Base-by-base conservation (phyloP, 2,797 vertebrate species). In the Rhinatrema bivittatum region DNA sequence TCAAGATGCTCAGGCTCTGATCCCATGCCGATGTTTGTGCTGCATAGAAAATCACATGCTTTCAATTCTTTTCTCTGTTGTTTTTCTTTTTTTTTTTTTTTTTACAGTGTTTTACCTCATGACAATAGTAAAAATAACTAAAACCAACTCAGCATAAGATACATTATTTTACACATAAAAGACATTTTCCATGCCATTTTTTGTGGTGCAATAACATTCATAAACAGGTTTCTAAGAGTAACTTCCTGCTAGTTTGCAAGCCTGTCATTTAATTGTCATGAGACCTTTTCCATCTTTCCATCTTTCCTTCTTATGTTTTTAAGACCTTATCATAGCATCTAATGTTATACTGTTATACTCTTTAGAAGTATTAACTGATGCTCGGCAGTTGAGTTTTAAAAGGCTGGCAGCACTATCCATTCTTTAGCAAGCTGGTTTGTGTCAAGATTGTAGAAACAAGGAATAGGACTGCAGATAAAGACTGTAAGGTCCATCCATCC, bases 101-200 rank as follows among this genome's bases (percentile, higher is more conserved):
- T 4, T 22, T 12, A 14, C 19, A 32, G 39, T n/a, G 28, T 54
- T 19, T 15, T 60, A 57, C 42, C 25, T 67, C 41, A 64, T 50
- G 48, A 74, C 39, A 55, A 33, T 35, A 66, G 62, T 29, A 54
- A 42, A 45, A 63, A 58, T 46, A 60, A 69, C 9, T 15, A 53
- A 65, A 67, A 60, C 54, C 36, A n/a, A 37, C 16, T 63, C 50
- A 56, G 29, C 1, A 2, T 36, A 42, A 48, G 26, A 74, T 65
- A 10, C 53, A 39, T 13, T 42, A 65, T 50, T 30, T 35, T 39
- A 46, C 52, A 39, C 39, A 34, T 40, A 57, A 24, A 39, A 55
- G 24, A 7, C 25, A 42, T 45, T 6, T 32, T 50, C 29, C 3
- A 41, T 15, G 29, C 44, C 39, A 61, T 72, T 56, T 72, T 41